Base-by-base conservation (phyloP, 2,113 vertebrate genomes). In the Talpa occidentalis region DNA sequence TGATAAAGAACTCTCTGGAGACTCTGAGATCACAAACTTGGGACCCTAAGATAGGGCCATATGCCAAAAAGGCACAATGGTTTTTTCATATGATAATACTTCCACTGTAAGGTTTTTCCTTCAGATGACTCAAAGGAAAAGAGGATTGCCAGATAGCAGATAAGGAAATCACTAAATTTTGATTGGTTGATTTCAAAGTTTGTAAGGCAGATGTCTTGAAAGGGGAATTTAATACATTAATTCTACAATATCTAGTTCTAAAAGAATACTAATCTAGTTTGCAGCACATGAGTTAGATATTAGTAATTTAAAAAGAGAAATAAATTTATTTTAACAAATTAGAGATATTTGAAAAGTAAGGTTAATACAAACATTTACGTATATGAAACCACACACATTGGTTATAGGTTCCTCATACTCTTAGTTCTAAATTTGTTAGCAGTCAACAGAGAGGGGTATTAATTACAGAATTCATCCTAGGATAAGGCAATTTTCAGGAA, bases 361-460 rank as follows among this genome's bases (percentile, higher is more conserved):
- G 5, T 81, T 77, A 22, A 91, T 28, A 44, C 2, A 94, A 47
- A 60, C 7, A 59, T 79, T 54, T 74, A 8, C 12, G 35, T n/a
- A 64, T 60, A 66, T 35, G 54, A 87, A 74, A 70, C 66, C 37
- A 9, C 44, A 54, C 1, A 42, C 9, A 52, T 9, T 93, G 62
- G 26, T 62, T 88, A 35, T 0, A 82, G 26, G 70, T 10, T 32
- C 24, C 28, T 74, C 35, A 47, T 77, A 72, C 86, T 62, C 10
- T 35, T 54, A 82, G 49, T 88, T 93, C 40, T 78, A 56, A 84
- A 11, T 24, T 52, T 96, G 52, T 92, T 77, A 90, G 10, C 11
- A 87, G 22, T 54, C 52, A 84, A 28, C 11, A 64, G 22, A 84
- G 62, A 62, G 3, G 26, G 24, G 19, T 0, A 70, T 26, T 83